Base-by-base conservation (phyloP, 2,888 invertebrate genomes). In the Merodon equestris region DNA sequence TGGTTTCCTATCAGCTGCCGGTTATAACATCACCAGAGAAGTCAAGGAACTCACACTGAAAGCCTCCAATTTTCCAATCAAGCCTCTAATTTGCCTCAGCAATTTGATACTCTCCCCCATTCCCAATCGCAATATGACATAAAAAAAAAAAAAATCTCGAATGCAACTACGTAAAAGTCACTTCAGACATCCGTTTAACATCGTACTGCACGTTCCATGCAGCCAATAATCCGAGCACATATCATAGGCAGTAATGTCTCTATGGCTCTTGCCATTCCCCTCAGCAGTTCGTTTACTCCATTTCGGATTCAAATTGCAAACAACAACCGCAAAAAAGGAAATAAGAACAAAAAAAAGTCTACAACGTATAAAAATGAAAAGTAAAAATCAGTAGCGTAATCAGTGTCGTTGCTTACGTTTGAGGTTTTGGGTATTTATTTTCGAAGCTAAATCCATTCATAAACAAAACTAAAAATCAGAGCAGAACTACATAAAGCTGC, bases 361-460 rank as follows among this genome's bases (percentile, higher is more conserved):
- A 19, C 18, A 13, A 50, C 9, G 2, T 19, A 42, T 13, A 18
- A 13, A 27, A 27, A 27, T 27, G 7, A 27, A 27, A 40, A 54
- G 1, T 7, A 15, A 38, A 38, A 38, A 36, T 17, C 53, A 18
- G 44, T 34, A 19, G 3, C 12, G 34, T n/a, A 50, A 19, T 14
- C 44, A 45, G 7, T 42, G 13, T 42, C 18, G 38, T 42, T 54
- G 54, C 54, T 40, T 54, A 40, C 40, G 54, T 40, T 54, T 54
- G n/a, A 38, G 17, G 40, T 54, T 27, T 27, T 27, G 7, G 27
- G n/a, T n/a, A n/a, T 27, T 27, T 27, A 27, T 2, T 27, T 50
- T 48, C 13, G 9, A 48, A 27, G 19, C 27, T 4, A 27, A 14
- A 12, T 44, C 12, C 10, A n/a, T 36, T 15, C n/a, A 17, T 3